Conservation (phyloP, 1,140 invertebrate species). For the Notospermus geniculatus region DNA sequence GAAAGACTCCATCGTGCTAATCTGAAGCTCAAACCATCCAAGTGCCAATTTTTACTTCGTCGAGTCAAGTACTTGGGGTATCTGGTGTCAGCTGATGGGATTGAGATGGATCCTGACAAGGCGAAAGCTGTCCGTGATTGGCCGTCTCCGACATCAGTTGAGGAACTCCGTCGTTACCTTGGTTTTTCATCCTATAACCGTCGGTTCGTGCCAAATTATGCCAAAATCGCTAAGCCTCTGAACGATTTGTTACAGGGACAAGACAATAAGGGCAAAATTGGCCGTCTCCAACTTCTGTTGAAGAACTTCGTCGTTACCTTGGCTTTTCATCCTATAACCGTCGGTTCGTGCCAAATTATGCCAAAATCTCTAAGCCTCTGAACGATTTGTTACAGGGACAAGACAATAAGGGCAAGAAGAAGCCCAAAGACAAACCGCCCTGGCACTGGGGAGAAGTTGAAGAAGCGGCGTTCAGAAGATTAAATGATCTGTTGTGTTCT, state of each 20-base stretch:
- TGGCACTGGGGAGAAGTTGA: too few species aligned
- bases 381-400: conserved; percentile 23
- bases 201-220: conserved; percentile 31
- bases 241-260: conserved; percentile 22
- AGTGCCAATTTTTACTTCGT: conserved; percentile 46
- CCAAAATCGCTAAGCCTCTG: too few species aligned
- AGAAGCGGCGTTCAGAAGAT: conserved; percentile 19
- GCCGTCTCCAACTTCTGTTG: conserved; percentile 33
- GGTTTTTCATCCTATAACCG: conserved; percentile 33
- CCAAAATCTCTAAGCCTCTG: too few species aligned
- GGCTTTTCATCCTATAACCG: conserved; percentile 33
- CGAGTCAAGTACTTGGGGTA: conserved; percentile 34
- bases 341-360: conserved; percentile 31
- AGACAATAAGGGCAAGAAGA: too few species aligned
- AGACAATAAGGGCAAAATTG: too few species aligned
- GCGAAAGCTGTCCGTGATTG: conserved; percentile 32
- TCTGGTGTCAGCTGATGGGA: conserved; percentile 28
- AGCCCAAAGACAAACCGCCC: too few species aligned
- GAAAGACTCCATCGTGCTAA: conserved; percentile 12
- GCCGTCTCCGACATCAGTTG: conserved; percentile 32
- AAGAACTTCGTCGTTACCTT: conserved; percentile 36
- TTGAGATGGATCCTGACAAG: conserved; percentile 35
- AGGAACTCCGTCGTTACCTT: conserved; percentile 36
- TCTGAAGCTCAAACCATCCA: conserved; percentile 21
- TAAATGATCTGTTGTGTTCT: conserved; percentile 22